Evolutionary conservation across 1,140 invertebrate genomes (phyloP).

Genomic region (Drosophila micromelanica): DNA sequence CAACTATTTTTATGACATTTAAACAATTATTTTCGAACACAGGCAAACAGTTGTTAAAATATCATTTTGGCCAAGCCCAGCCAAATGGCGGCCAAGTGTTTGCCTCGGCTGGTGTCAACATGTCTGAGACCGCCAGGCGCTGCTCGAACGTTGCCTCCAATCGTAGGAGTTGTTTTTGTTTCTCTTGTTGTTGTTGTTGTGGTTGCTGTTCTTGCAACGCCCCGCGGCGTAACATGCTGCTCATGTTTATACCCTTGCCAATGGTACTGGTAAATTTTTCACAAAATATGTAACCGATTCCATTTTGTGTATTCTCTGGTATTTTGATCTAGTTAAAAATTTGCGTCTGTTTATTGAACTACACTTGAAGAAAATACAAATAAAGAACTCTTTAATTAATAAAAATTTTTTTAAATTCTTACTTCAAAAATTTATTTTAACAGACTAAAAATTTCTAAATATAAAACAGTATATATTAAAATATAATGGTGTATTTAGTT

Average conservation of each 20-base stretch:
- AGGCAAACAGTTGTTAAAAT: constrained; percentile 64
- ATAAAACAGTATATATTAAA: no score
- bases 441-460: no score
- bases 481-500: no score
- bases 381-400: no score
- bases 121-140: constrained; percentile 62
- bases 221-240: constrained; percentile 58
- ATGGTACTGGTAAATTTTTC: background rate
- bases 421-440: no score
- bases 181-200: constrained; percentile 28
- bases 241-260: background rate
- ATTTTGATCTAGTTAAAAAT: background rate
- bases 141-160: constrained; percentile 41
- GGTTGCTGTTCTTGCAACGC: constrained; percentile 52
- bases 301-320: background rate
- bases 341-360: background rate
- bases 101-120: constrained; percentile 69
- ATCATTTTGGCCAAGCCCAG: constrained; percentile 70
- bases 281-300: background rate
- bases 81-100: constrained; percentile 57
- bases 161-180: constrained; percentile 12
- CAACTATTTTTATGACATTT: constrained; percentile 71
- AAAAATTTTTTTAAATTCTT: no score
- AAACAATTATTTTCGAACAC: constrained; percentile 77
- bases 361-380: no score